Conservation (phyloP, 2,888 invertebrate species). For the Eupsilia transversa region DNA sequence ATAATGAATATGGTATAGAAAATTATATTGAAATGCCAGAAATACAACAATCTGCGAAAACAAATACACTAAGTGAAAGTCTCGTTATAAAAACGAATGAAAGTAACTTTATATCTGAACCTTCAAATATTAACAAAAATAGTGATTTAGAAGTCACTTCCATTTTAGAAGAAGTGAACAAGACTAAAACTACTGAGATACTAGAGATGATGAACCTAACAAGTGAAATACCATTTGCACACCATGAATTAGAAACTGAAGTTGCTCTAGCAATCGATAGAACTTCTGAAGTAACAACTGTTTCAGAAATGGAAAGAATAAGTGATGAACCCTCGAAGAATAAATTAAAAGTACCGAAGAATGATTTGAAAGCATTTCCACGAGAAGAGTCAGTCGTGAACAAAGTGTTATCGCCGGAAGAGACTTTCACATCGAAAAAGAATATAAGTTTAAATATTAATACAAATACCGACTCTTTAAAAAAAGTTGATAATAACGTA, state of each 20-base stretch:
- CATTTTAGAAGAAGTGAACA: not conserved
- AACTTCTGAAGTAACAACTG: constrained; percentile 9
- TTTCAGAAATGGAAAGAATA: not conserved
- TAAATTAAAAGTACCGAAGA: not conserved
- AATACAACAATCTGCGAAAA: not conserved
- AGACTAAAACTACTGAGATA: too few relatives aligned
- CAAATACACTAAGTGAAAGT: not conserved
- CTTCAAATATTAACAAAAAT: not conserved
- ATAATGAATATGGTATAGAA: not conserved
- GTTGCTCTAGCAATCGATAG: not conserved
- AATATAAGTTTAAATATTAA: not conserved
- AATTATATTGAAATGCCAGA: constrained; percentile 1
- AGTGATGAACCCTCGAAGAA: not conserved
- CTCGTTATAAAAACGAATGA: not conserved
- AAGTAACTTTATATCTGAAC: not conserved
- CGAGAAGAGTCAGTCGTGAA: not conserved
- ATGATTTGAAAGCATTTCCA: not conserved
- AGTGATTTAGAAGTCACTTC: not conserved
- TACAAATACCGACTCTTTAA: not conserved
- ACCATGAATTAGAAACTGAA: not conserved
- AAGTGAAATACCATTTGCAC: not conserved
- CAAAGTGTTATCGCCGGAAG: not conserved
- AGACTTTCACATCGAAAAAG: not conserved
- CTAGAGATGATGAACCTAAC: not conserved
- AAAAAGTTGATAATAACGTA: not conserved